Evolutionary conservation across 2,888 invertebrate species (phyloP).

Genomic region (Rhagium mordax): DNA sequence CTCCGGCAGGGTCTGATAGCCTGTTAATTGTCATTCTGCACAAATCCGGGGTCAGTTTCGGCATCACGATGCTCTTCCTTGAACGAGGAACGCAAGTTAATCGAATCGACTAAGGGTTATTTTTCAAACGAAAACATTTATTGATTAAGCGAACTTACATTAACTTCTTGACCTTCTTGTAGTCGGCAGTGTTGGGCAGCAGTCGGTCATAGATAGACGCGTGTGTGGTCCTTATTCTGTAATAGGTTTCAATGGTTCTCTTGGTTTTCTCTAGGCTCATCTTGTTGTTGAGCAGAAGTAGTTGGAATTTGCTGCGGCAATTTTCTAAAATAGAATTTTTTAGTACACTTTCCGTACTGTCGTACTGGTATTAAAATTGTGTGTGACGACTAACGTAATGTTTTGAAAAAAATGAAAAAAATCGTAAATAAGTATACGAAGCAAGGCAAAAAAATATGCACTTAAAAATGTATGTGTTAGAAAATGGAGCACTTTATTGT

Average conservation of each 20-base stretch:
- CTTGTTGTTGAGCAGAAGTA: conserved; percentile 52
- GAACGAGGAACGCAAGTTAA: too few species aligned
- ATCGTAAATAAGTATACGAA: too few species aligned
- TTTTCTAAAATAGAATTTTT: conserved; percentile 41
- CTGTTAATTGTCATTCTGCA: conserved; percentile 70
- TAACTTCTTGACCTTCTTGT: conserved; percentile 42
- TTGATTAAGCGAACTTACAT: conserved; percentile 47
- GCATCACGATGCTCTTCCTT: conserved; percentile 64
- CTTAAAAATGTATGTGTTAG: too few species aligned
- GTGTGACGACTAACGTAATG: too few species aligned
- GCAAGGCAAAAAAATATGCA: too few species aligned
- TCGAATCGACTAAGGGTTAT: too few species aligned
- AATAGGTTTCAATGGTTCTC: conserved; percentile 51
- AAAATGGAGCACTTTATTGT: too few species aligned
- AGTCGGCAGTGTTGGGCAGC: conserved; percentile 49
- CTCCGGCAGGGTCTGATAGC: conserved; percentile 53
- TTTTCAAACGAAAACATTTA: too few species aligned
- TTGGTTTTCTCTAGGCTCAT: conserved; percentile 57
- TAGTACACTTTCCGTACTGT: neutral
- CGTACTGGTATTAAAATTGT: too few species aligned
- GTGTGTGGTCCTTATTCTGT: conserved; percentile 47
- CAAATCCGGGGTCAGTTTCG: conserved; percentile 69
- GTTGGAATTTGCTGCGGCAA: conserved; percentile 25
- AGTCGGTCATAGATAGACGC: conserved; percentile 51
- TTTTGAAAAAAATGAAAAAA: too few species aligned